These are phyloP conservation scores for Aselliscus stoliczkanus DNA, from an alignment of 2,797 vertebrate species.

Conservation along the genomic window DNA sequence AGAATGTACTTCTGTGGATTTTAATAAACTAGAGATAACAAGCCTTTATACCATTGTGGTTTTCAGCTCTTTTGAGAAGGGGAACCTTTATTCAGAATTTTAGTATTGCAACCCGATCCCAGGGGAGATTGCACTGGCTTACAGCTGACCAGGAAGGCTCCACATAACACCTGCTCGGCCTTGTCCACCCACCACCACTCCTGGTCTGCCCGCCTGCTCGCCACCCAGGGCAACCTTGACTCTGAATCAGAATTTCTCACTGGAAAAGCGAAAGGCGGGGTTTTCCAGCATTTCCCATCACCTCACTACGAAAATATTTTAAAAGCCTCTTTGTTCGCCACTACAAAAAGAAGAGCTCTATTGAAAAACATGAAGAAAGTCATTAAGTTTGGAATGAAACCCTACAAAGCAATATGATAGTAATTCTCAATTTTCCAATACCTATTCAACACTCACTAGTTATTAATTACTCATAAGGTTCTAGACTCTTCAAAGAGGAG, in stretches of 20 bases:
- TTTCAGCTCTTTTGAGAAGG: neutral
- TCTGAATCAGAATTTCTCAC: neutral
- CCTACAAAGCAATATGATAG: neutral
- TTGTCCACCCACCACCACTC: rapidly evolving
- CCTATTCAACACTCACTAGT: neutral
- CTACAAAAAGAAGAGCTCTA: neutral
- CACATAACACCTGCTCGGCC: rapidly evolving
- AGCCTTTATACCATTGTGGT: neutral
- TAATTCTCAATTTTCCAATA: neutral
- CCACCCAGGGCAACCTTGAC: neutral
- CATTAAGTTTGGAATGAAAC: neutral
- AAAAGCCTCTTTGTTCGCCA: neutral
- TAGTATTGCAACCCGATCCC: neutral
- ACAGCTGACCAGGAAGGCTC: too few species aligned
- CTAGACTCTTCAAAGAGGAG: neutral
- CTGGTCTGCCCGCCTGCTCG: neutral
- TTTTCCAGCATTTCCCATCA: neutral
- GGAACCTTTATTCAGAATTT: neutral
- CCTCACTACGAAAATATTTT: neutral
- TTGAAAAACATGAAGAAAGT: neutral
- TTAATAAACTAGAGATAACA: neutral
- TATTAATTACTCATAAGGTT: neutral
- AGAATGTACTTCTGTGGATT: neutral
- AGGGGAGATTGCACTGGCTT: neutral
- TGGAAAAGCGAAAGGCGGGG: neutral